Base-by-base conservation (phyloP, 2,888 invertebrate species). In the Bugula neritina region DNA sequence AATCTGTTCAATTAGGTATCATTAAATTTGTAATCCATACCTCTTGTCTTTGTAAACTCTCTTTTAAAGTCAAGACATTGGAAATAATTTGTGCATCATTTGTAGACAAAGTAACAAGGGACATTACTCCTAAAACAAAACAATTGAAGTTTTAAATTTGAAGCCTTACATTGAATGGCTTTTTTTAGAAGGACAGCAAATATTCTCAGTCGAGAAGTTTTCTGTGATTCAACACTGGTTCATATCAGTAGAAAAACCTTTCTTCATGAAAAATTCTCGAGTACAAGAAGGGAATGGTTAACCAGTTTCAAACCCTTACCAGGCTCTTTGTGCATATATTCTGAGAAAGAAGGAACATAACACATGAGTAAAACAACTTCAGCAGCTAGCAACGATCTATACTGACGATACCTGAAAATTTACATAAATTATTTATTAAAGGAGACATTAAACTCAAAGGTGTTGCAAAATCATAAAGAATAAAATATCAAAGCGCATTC, bases 281-380 rank as follows among this genome's bases (percentile, higher is more conserved):
- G n/a, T n/a, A n/a, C n/a, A n/a, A n/a, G n/a, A n/a, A n/a, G n/a
- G n/a, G n/a, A n/a, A n/a, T n/a, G n/a, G n/a, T n/a, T n/a, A n/a
- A n/a, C n/a, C n/a, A n/a, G n/a, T n/a, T n/a, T n/a, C n/a, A n/a
- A n/a, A n/a, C n/a, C 71, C 71, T 52, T 71, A 74, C 75, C 75
- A 35, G 69, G 70, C 54, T 74, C 74, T 35, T 73, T 71, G n/a
- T 77, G 74, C 35, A 82, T 73, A 73, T 79, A 80, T 23, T 79
- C 79, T 74, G 80, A 81, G 75, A 82, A 82, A 58, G 77, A 77
- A 29, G 81, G 81, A 2, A 82, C 81, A 71, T 81, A 78, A 76
- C 81, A 80, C 74, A 83, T 75, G n/a, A 83, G 75, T 74, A 82
- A 82, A n/a, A 81, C 79, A 69, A 82, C 78, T 73, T 83, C 82